phyloP scores from a whole-genome alignment of 2,888 invertebrate species.

The Chydorus sphaericus region DNA sequence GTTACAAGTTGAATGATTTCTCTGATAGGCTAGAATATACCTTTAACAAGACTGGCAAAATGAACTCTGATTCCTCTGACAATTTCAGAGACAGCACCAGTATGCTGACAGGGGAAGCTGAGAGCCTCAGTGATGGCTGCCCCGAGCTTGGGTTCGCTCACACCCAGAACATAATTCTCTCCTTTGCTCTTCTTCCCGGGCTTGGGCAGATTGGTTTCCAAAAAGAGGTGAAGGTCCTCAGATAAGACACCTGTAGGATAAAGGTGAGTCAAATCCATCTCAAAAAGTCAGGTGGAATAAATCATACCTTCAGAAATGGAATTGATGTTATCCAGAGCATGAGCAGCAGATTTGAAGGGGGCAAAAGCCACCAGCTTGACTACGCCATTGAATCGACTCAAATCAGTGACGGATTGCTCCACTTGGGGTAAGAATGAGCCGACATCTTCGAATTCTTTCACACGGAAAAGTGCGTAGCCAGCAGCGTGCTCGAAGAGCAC shows the following conservation, averaged over 20 bases:
- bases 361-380: constrained; percentile 76
- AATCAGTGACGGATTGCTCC: constrained; percentile 72
- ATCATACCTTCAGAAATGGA: constrained; percentile 77
- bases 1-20: constrained; percentile 27
- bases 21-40: constrained; percentile 58
- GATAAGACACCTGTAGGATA: constrained; percentile 52
- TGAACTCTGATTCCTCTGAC: constrained; percentile 73
- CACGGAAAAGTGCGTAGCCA: constrained; percentile 81
- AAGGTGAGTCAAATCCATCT: background rate
- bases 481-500: constrained; percentile 93
- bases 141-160: constrained; percentile 77
- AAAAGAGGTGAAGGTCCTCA: constrained; percentile 72
- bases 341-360: constrained; percentile 83
- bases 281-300: too few species aligned
- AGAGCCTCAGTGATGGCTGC: constrained; percentile 76
- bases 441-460: constrained; percentile 91
- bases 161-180: constrained; percentile 42
- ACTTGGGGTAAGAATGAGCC: constrained; percentile 78
- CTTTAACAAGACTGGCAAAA: constrained; percentile 66
- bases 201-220: constrained; percentile 78
- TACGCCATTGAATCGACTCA: constrained; percentile 77
- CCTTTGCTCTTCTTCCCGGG: constrained; percentile 45
- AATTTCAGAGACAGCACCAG: constrained; percentile 82
- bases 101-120: constrained; percentile 63
- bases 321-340: constrained; percentile 90